Percentiles rank a stretch among this genome's conserved stretches.
These are phyloP conservation scores for Calidris pygmaea DNA, from an alignment of 2,113 vertebrate species.

Conservation along the genomic window DNA sequence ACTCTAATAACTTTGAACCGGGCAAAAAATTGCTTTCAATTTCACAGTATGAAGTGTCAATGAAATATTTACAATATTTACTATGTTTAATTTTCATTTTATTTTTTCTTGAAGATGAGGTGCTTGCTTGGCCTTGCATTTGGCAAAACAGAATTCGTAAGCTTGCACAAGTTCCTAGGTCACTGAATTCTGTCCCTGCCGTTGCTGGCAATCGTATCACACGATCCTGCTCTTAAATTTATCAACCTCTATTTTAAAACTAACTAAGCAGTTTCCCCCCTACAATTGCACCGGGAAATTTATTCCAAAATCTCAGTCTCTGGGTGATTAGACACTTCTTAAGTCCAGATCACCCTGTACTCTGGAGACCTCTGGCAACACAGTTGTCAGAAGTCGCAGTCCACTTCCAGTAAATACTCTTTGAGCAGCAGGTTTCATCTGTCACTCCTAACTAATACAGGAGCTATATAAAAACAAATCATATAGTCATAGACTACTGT, in stretches of 20 bases:
- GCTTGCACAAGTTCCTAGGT: neutral
- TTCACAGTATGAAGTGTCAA: slow-evolving; percentile 1
- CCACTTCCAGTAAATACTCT: neutral
- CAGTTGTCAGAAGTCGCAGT: neutral
- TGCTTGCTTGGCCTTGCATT: neutral
- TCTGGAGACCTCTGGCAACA: neutral
- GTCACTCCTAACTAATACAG: neutral
- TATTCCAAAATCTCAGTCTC: neutral
- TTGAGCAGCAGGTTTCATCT: neutral
- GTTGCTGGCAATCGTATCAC: neutral
- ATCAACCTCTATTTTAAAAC: neutral
- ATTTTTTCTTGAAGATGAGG: slow-evolving; percentile 7
- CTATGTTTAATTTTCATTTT: slow-evolving; percentile 30
- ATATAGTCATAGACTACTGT: neutral
- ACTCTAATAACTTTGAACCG: neutral
- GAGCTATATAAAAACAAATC: neutral
- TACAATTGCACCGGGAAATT: neutral
- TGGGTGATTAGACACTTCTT: neutral
- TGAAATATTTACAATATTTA: slow-evolving; percentile 55
- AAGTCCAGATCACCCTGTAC: neutral
- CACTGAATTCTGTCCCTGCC: neutral
- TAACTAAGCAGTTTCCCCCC: neutral
- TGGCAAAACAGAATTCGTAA: neutral
- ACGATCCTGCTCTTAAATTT: neutral
- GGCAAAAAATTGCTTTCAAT: slow-evolving; percentile 9